A percentile compares a stretch with the other conserved stretches of the same genome.
phyloP scores from a whole-genome alignment of 2,888 invertebrate species.

The Furcula furcula region DNA sequence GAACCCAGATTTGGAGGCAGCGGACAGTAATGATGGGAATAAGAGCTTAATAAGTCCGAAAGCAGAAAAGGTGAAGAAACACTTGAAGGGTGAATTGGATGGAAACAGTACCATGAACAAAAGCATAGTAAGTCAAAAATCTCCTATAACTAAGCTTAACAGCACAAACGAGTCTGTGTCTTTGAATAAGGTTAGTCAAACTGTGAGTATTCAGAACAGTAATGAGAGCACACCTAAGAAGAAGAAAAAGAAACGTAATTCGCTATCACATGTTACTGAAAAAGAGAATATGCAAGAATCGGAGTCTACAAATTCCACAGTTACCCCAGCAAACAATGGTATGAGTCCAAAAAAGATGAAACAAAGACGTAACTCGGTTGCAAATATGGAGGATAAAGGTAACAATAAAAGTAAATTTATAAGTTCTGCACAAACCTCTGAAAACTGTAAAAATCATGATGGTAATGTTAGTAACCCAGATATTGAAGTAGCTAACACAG shows the following conservation, averaged over 20 bases:
- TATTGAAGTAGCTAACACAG: no score
- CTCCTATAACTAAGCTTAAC: conserved; percentile 19
- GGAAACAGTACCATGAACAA: conserved; percentile 18
- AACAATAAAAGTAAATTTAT: no score
- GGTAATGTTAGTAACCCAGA: no score
- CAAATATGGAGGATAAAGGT: no score
- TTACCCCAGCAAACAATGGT: no score
- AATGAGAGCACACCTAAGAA: conserved; percentile 49
- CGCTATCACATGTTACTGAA: conserved; percentile 13
- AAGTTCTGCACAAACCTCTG: no score
- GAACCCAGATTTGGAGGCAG: conserved; percentile 57
- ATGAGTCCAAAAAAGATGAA: no score
- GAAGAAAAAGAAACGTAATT: conserved; percentile 40
- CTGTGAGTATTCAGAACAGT: conserved; percentile 16
- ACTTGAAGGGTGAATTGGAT: conserved; percentile 58
- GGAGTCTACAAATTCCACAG: no score
- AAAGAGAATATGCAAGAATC: no score
- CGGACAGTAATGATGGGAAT: conserved; percentile 44
- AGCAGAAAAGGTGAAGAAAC: conserved; percentile 70
- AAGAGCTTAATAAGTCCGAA: conserved; percentile 46
- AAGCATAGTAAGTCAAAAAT: conserved; percentile 20
- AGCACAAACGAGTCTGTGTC: conserved; percentile 16
- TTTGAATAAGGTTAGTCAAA: conserved; percentile 14
- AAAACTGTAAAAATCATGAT: no score
- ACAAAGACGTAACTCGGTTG: no score